Evolutionary conservation across 2,797 vertebrate species (phyloP).

Genomic region (Aulostomus chinensis): DNA sequence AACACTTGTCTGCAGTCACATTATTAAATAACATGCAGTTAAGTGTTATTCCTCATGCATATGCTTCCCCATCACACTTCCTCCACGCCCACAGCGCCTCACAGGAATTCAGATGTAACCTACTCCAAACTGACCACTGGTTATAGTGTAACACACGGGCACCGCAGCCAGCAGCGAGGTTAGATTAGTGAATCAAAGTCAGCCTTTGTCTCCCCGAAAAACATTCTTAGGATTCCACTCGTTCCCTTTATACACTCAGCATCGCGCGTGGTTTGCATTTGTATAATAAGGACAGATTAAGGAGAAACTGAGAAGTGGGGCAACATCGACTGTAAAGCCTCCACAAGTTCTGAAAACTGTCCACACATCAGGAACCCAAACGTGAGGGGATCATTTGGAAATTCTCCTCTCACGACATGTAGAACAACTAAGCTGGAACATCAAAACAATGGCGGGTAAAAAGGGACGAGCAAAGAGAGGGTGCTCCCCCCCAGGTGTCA

Average conservation of each 20-base stretch:
- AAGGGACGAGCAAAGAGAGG: not conserved
- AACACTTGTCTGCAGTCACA: not conserved
- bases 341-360: conserved; percentile 28
- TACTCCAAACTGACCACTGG: conserved; percentile 24
- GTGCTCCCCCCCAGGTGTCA: conserved; percentile 30
- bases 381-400: conserved; percentile 28
- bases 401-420: no score
- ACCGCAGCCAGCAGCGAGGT: conserved; percentile 35
- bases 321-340: conserved; percentile 38
- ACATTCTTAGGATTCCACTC: conserved; percentile 77
- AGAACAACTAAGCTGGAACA: conserved; percentile 10
- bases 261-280: conserved; percentile 61
- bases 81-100: no score
- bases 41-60: not conserved
- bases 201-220: conserved; percentile 68
- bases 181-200: conserved; percentile 71
- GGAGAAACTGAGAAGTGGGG: conserved; percentile 48
- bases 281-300: conserved; percentile 61
- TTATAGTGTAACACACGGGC: conserved; percentile 67
- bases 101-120: conserved; percentile 63
- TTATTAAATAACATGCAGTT: conserved; percentile 5
- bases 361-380: conserved; percentile 26
- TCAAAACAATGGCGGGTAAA: conserved; percentile 4
- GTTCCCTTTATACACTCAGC: conserved; percentile 50
- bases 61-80: not conserved